Evolutionary conservation across 2,888 invertebrate species (phyloP).

Genomic region (Metacarcinus magister): DNA sequence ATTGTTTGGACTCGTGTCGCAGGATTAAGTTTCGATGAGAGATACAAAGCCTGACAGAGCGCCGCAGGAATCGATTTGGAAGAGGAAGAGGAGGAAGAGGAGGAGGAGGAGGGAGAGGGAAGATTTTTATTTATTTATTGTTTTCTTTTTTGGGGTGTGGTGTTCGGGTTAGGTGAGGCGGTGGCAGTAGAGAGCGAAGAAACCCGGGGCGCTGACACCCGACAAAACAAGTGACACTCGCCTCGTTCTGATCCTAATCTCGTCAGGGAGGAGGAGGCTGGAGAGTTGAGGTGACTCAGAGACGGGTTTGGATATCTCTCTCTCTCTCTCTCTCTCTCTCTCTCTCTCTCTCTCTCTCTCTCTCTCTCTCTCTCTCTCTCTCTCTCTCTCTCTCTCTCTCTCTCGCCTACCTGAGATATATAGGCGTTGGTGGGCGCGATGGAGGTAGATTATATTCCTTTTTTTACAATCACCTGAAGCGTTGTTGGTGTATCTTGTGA

Average conservation of each 20-base stretch:
- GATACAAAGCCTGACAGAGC: background rate
- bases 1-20: slow-evolving; percentile 26
- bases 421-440: background rate
- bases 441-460: background rate
- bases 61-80: background rate
- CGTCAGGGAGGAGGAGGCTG: background rate
- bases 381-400: background rate
- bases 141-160: background rate
- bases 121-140: background rate
- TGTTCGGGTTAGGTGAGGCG: background rate
- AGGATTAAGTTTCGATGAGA: background rate
- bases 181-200: background rate
- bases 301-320: slow-evolving; percentile 13
- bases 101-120: no score
- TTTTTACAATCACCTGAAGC: background rate
- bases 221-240: slow-evolving; percentile 21
- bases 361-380: no score
- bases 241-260: background rate
- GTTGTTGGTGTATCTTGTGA: background rate
- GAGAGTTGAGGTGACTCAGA: background rate
- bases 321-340: no score
- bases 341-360: no score
- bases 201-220: slow-evolving; percentile 10
- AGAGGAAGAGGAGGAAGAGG: background rate
- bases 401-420: background rate